Evolutionary conservation across 2,888 invertebrate species (phyloP), one percentile per base, ranked within the genome.

Genomic region (Silvanus unidentatus): DNA sequence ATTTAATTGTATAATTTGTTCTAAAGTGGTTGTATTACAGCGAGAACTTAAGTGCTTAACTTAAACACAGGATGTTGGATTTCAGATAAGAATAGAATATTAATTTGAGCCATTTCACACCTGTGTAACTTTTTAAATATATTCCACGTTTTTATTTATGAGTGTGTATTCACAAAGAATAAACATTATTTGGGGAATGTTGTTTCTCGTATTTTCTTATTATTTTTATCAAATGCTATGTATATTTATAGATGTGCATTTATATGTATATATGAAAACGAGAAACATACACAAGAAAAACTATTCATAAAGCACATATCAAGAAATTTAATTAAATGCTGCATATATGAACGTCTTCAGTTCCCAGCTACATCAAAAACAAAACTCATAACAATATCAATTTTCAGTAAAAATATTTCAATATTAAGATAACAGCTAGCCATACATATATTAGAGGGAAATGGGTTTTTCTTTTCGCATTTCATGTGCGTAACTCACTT

Each of bases 391-490:
- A 61, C 60, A 62, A 59, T 62, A 60, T 62, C 59, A 60, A 61
- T 62, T 61, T 63, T 57, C 55, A 56, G 58, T 53, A 51, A 58
- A 60, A 60, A 62, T 63, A 62, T 61, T 62, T 62, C 62, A 62
- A 61, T 60, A 61, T 61, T 60, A 62, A 60, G 59, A 55, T 55
- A 57, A 47, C 47, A 55, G 49, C 43, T 16, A 28, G 36, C 48
- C 54, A 37, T 9, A 13, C 14, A 37, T 37, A 11, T 16, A 5
- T n/a, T 13, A 6, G 37, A 6, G 16, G n/a, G n/a, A 37, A 37
- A 13, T 6, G 4, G 9, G 15, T 6, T 4, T 5, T 37, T 37
- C 12, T 16, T 16, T 13, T 13, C 45, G 54, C 44, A 41, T 58
- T 54, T 48, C 48, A 46, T 15, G 40, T 42, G 45, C 47, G 42